Percentiles rank a stretch among this genome's conserved stretches.
Conservation (phyloP, 2,797 vertebrate species). For the Esox lucius region DNA sequence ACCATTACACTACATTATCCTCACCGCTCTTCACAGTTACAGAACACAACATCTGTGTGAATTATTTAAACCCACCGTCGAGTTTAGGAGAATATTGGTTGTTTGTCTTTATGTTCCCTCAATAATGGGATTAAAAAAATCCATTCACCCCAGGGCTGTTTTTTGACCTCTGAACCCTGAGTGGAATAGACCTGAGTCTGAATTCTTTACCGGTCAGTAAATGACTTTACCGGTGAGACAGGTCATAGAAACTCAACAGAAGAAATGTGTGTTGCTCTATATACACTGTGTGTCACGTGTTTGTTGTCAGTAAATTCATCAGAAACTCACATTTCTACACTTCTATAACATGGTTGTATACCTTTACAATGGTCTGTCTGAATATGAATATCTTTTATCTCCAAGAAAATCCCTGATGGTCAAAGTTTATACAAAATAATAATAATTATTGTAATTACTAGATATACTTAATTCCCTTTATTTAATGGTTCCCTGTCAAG, state of each 20-base stretch:
- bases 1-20: background rate
- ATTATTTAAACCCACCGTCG: background rate
- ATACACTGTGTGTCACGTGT: background rate
- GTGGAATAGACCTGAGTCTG: background rate
- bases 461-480: background rate
- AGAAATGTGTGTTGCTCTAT: background rate
- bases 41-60: background rate
- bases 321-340: background rate
- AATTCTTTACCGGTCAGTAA: background rate
- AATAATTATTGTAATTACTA: background rate
- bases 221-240: background rate
- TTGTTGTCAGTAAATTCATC: background rate
- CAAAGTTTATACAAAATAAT: background rate
- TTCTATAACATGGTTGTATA: background rate
- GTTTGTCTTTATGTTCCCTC: background rate
- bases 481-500: background rate
- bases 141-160: constrained; percentile 1
- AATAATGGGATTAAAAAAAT: background rate
- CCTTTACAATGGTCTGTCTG: background rate
- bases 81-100: background rate
- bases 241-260: background rate
- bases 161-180: background rate
- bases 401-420: too few relatives aligned
- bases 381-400: background rate
- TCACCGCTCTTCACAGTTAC: background rate